Evolutionary conservation across 2,888 invertebrate genomes (phyloP).

Genomic region (Perdita meconis): DNA sequence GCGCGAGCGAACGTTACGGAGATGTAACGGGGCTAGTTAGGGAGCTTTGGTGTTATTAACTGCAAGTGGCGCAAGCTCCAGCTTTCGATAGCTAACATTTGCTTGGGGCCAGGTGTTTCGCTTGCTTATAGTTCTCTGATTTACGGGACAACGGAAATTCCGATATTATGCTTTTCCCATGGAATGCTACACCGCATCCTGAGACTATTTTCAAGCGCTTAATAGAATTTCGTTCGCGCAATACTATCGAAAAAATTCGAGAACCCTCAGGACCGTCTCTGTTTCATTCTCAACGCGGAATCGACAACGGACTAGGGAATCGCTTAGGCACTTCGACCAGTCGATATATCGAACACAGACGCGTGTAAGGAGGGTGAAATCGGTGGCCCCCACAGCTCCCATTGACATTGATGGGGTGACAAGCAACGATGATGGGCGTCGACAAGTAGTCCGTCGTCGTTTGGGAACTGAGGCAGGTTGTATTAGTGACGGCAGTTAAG

Average conservation of each 20-base stretch:
- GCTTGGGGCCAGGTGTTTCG: not conserved
- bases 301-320: slow-evolving; percentile 25
- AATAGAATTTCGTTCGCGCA: too few species aligned
- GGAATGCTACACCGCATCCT: too few species aligned
- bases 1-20: not conserved
- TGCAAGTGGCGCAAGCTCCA: not conserved
- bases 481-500: slow-evolving; percentile 70
- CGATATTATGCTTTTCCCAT: not conserved
- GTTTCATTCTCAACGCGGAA: too few species aligned
- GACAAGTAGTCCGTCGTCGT: slow-evolving; percentile 62
- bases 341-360: slow-evolving; percentile 68
- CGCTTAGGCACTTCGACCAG: slow-evolving; percentile 54
- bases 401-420: slow-evolving; percentile 64
- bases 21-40: not conserved
- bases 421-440: slow-evolving; percentile 60
- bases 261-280: too few species aligned
- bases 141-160: not conserved
- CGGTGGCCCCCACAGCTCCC: slow-evolving; percentile 49
- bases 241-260: too few species aligned
- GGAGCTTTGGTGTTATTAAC: not conserved
- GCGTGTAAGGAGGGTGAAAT: slow-evolving; percentile 44
- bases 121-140: not conserved
- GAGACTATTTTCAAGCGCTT: too few species aligned
- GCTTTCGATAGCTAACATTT: not conserved
- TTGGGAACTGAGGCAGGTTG: slow-evolving; percentile 44